Evolutionary conservation across 2,888 invertebrate genomes (phyloP), one percentile per base, ranked within the genome.

Genomic region (Xestia rhomboidea): DNA sequence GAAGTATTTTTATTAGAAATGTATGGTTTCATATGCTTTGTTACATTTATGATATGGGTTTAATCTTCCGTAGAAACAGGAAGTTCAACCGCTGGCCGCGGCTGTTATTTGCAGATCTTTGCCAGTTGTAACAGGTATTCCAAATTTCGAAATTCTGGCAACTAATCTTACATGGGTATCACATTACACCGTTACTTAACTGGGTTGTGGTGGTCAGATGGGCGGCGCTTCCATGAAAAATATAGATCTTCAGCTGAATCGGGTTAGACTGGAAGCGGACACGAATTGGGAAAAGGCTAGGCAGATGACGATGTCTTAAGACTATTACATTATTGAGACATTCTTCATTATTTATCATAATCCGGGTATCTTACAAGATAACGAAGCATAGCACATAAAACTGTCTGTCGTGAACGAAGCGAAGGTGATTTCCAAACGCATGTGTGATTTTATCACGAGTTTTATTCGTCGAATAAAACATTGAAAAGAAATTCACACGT

Each of bases 391-490:
- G n/a, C 21, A 57, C 44, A 84, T 73, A 68, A 72, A 84, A 46
- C 6, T 57, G 44, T 63, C 41, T 51, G 51, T 84, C 73, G 49
- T 24, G 72, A 81, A 57, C 38, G 44, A 60, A 84, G 73, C 68
- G 64, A 51, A 70, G 71, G 71, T 72, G 51, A 70, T 80, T 81
- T 72, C 66, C 54, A 68, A 70, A 85, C 69, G 75, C 77, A 82
- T 77, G 63, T 72, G 71, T 49, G 63, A 57, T 68, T 81, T 84
- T 68, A 84, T 81, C 68, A 68, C 68, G 24, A 60, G 30, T 60
- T 72, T 79, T 81, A 83, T 81, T 71, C n/a, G 15, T 3, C 2
- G 54, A 83, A 83, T 83, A 83, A 68, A 81, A 71, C 54, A 63
- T 60, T 62, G 62, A 34, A 71, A 57, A 34, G n/a, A 60, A 54